Evolutionary conservation across 2,113 vertebrate species (phyloP).

Genomic region (Jaculus jaculus): DNA sequence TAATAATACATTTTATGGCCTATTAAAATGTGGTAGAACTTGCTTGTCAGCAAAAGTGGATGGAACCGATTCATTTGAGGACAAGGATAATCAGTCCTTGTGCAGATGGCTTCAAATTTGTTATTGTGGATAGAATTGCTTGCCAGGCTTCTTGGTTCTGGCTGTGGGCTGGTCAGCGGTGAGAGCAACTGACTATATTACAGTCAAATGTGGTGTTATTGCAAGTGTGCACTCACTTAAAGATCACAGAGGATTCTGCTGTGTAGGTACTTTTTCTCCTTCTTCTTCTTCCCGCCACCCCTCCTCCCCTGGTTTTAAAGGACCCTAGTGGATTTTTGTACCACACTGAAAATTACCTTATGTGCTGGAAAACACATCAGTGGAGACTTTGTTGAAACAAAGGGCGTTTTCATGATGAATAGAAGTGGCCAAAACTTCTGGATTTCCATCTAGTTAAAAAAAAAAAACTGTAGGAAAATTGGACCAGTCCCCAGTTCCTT

Average conservation of each 20-base stretch:
- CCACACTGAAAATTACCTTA: constrained; percentile 70
- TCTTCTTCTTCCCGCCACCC: not conserved
- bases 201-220: constrained; percentile 43
- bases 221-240: constrained; percentile 48
- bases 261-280: constrained; percentile 42
- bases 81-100: constrained; percentile 86
- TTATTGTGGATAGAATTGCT: constrained; percentile 69
- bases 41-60: constrained; percentile 89
- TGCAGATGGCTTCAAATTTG: constrained; percentile 84
- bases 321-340: constrained; percentile 66
- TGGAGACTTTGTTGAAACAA: constrained; percentile 83
- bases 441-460: constrained; percentile 73
- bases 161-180: constrained; percentile 67
- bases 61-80: constrained; percentile 85
- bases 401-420: constrained; percentile 80
- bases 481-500: constrained; percentile 76
- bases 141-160: constrained; percentile 76
- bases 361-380: constrained; percentile 74
- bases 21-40: constrained; percentile 89
- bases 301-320: constrained; percentile 58
- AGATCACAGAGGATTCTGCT: constrained; percentile 66
- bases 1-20: constrained; percentile 91
- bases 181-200: constrained; percentile 30
- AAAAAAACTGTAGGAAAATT: constrained; percentile 65
- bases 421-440: constrained; percentile 80